Percentiles rank a stretch among this genome's conserved stretches.
Evolutionary conservation across 2,797 vertebrate species (phyloP).

Genomic region (Acrocephalus scirpaceus): DNA sequence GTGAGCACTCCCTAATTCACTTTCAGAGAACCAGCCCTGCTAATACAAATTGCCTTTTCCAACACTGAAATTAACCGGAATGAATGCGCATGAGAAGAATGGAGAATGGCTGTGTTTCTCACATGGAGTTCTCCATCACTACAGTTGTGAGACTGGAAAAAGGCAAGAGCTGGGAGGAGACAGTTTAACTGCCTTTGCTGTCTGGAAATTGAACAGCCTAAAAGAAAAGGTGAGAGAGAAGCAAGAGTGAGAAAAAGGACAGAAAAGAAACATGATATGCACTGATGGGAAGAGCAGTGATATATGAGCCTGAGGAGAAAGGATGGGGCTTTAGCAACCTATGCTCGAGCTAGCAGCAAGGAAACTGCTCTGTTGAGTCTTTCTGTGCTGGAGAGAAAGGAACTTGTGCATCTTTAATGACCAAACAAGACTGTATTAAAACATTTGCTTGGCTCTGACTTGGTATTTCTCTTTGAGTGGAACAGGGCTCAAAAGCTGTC

Average conservation of each 20-base stretch:
- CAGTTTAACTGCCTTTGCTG: neutral
- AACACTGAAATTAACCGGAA: neutral
- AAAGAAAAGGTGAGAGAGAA: neutral
- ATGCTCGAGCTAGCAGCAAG: neutral
- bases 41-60: neutral
- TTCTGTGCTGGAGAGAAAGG: neutral
- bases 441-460: neutral
- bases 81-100: neutral
- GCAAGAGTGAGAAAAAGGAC: neutral
- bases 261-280: neutral
- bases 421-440: neutral
- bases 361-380: neutral
- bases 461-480: neutral
- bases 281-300: neutral
- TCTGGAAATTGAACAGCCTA: constrained; percentile 5
- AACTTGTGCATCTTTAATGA: neutral
- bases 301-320: neutral
- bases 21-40: neutral
- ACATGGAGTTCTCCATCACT: neutral
- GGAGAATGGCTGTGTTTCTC: neutral
- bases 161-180: neutral
- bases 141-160: neutral
- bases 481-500: neutral
- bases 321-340: neutral
- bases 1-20: neutral